Evolutionary conservation across 2,113 vertebrate species (phyloP), one percentile per base, ranked within the genome.

Genomic region (Erythrocercus mccallii): DNA sequence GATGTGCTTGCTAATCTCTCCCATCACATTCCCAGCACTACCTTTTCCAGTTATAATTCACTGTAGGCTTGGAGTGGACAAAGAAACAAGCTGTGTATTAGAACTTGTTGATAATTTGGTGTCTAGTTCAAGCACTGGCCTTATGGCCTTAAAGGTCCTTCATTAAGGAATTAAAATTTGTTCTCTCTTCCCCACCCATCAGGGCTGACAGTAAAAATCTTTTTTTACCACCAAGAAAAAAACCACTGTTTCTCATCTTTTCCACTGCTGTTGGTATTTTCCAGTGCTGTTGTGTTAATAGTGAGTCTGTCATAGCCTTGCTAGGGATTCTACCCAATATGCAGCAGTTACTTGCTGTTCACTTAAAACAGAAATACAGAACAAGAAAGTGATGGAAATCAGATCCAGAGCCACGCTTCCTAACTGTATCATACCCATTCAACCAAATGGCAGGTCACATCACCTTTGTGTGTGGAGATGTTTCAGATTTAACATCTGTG

Each of bases 11-110:
- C 69, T 96, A 78, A 90, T 94, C 77, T 93, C 57, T 77, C 45
- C 54, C n/a, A 93, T 95, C 82, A 74, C 62, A 42, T 66, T 79
- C 61, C 66, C 48, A 58, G 54, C 45, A 68, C 44, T 93, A 60
- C 37, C 56, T 95, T 85, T 94, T 85, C 68, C 66, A 74, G 80
- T 87, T 94, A 38, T 48, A 95, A 87, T 78, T 96, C 86, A 78
- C 37, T 78, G 48, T 58, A 64, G 66, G 40, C 57, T 92, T 84
- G 66, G 38, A 93, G 27, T 47, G 50, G 66, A 76, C 66, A 74
- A 37, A 90, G 79, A 61, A 91, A 62, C 31, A 73, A 53, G 42
- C 38, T 54, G 35, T 65, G 54, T 58, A 38, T 92, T 93, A 77
- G 82, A 87, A 88, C 22, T 74, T 81, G 19, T 81, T 77, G 50